A percentile compares a stretch with the other conserved stretches of the same genome.
Conservation (phyloP, 2,888 invertebrate species). For the Ormyrus pomaceus region DNA sequence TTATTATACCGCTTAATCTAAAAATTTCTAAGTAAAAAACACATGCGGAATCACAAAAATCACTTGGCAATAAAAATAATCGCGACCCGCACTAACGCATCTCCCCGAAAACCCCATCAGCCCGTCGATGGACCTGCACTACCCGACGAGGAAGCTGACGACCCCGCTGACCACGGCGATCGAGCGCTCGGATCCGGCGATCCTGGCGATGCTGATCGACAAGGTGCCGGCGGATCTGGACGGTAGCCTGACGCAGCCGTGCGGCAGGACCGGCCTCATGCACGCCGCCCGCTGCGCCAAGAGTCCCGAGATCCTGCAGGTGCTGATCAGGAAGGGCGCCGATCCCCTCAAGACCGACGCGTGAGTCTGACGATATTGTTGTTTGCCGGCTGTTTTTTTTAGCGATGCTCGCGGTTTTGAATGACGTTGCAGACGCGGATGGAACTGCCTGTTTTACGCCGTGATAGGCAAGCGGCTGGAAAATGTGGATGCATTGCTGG, state of each 20-base stretch:
- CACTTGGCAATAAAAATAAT: no score
- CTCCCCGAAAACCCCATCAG: slow-evolving; percentile 37
- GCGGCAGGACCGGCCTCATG: slow-evolving; percentile 62
- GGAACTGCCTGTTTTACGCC: slow-evolving; percentile 63
- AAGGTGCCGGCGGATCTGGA: slow-evolving; percentile 57
- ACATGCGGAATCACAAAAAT: no score
- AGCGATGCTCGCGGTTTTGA: neutral
- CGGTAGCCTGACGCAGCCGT: slow-evolving; percentile 59
- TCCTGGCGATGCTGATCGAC: slow-evolving; percentile 59
- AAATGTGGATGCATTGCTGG: slow-evolving; percentile 59
- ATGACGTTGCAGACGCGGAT: slow-evolving; percentile 58
- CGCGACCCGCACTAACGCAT: no score
- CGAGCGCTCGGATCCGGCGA: slow-evolving; percentile 60
- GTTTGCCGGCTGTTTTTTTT: neutral
- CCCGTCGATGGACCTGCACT: slow-evolving; percentile 60
- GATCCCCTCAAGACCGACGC: slow-evolving; percentile 57
- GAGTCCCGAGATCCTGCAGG: slow-evolving; percentile 58
- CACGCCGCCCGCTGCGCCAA: slow-evolving; percentile 60
- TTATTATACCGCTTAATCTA: neutral
- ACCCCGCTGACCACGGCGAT: slow-evolving; percentile 61
- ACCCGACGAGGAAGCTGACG: slow-evolving; percentile 56
- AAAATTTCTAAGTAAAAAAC: neutral
- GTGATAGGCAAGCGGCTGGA: slow-evolving; percentile 58
- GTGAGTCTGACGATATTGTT: slow-evolving; percentile 52
- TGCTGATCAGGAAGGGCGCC: slow-evolving; percentile 60